Base-by-base conservation (phyloP, 2,113 vertebrate genomes). In the Propithecus coquereli region DNA sequence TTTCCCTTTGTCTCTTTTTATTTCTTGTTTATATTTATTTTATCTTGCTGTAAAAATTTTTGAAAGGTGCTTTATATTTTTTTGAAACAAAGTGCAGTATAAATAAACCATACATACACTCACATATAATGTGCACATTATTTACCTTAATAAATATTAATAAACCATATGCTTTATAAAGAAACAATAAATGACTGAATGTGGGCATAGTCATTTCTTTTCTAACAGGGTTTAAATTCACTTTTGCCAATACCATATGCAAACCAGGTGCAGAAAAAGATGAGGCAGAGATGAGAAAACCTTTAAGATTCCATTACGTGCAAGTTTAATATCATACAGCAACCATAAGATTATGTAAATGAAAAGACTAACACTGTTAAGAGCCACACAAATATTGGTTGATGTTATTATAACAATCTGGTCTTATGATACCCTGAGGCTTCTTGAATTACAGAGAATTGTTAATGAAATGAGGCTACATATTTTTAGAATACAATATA, bases 281-380 rank as follows among this genome's bases (percentile, higher is more conserved):
- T 40, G 59, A 73, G 71, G 17, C 20, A 50, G 71, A 90, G 52
- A 76, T 74, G 50, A 79, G 25, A 95, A 85, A 90, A 57, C 25
- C n/a, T 79, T 23, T 86, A 80, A n/a, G 57, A 52, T 2, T 70
- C 66, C 34, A 50, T 77, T 32, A 37, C 22, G 68, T 89, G 11
- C 68, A 91, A 93, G 22, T 76, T 91, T 50, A 83, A 54, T 54
- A 74, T 80, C 22, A 88, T 57, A 87, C 37, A 86, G 12, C 40
- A 77, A 63, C 88, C 43, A 71, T 65, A 96, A 63, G 34, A 96
- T 95, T 95, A 96, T 91, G 90, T 57, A 97, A 97, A 97, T 96
- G 77, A 95, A 93, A 97, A 94, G 63, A 73, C 54, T 93, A 94
- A 94, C 87, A 83, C 23, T 50, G 54, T 93, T 97, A 96, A 97